A percentile compares a stretch with the other conserved stretches of the same genome.
These are phyloP conservation scores for Uloborus plumipes DNA, from an alignment of 2,888 invertebrate genomes.

Conservation along the genomic window DNA sequence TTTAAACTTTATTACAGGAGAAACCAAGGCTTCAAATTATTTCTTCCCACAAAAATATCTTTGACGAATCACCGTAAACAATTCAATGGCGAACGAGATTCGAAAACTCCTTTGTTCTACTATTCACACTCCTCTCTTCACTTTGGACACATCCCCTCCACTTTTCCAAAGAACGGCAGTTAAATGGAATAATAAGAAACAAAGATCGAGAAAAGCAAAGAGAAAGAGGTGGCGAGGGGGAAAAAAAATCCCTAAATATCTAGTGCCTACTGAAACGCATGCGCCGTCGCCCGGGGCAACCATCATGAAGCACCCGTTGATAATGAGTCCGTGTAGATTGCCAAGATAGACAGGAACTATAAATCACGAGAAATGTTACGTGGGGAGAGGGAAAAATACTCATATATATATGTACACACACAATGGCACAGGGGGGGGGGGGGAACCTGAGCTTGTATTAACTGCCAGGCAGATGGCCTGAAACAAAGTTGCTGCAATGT, in stretches of 20 bases:
- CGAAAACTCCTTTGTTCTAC: too few relatives aligned
- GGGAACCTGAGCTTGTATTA: too few relatives aligned
- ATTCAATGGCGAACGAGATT: too few relatives aligned
- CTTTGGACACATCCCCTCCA: background rate
- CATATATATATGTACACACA: conserved; percentile 2
- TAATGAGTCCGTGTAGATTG: conserved; percentile 65
- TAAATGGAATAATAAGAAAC: conserved; percentile 62
- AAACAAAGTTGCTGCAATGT: too few relatives aligned
- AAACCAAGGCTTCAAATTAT: too few relatives aligned
- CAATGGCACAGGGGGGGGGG: too few relatives aligned
- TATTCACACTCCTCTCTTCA: too few relatives aligned
- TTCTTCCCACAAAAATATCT: too few relatives aligned
- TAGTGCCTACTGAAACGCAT: conserved; percentile 56
- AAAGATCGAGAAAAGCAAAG: conserved; percentile 12
- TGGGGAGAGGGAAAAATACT: conserved; percentile 19
- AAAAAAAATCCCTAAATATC: conserved; percentile 47
- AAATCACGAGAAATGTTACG: conserved; percentile 59
- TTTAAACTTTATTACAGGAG: too few relatives aligned
- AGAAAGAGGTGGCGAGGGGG: conserved; percentile 2
- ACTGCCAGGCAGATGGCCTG: too few relatives aligned
- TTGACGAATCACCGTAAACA: too few relatives aligned
- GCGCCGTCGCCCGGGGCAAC: conserved; percentile 60
- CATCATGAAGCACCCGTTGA: conserved; percentile 61
- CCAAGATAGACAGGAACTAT: conserved; percentile 65
- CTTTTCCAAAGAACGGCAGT: conserved; percentile 37